Percentiles rank a stretch among this genome's conserved stretches.
phyloP scores from a whole-genome alignment of 2,888 invertebrate genomes.

The Dolomedes plantarius region DNA sequence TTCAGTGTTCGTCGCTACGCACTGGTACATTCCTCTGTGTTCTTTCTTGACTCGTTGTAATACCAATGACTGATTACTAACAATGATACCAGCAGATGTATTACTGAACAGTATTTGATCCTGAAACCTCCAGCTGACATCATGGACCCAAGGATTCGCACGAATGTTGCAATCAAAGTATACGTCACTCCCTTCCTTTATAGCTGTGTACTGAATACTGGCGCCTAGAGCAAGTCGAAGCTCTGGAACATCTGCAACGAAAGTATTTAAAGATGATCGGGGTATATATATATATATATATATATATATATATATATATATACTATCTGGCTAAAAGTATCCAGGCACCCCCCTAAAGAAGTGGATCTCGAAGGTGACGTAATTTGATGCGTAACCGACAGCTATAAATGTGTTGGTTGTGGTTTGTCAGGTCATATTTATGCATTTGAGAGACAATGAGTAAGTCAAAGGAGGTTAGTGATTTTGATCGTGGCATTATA shows the following conservation, averaged over 20 bases:
- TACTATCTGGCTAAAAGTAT: no score
- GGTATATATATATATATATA: no score
- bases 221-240: conserved; percentile 88
- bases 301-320: no score
- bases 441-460: no score
- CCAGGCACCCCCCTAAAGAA: no score
- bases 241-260: conserved; percentile 87
- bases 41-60: conserved; percentile 90
- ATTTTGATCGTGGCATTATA: no score
- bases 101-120: conserved; percentile 87
- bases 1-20: conserved; percentile 91
- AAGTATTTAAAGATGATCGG: no score
- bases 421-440: no score
- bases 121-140: conserved; percentile 79
- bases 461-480: no score
- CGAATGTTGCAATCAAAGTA: conserved; percentile 94
- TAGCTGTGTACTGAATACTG: conserved; percentile 88
- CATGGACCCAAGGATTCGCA: conserved; percentile 85
- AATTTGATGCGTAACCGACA: no score
- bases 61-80: conserved; percentile 92
- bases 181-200: conserved; percentile 81
- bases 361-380: no score
- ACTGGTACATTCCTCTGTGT: conserved; percentile 92
- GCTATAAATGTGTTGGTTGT: no score
- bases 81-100: conserved; percentile 88